Percentiles rank a stretch among this genome's conserved stretches.
Conservation (phyloP, 2,888 invertebrate species). For the Unio delphinus region DNA sequence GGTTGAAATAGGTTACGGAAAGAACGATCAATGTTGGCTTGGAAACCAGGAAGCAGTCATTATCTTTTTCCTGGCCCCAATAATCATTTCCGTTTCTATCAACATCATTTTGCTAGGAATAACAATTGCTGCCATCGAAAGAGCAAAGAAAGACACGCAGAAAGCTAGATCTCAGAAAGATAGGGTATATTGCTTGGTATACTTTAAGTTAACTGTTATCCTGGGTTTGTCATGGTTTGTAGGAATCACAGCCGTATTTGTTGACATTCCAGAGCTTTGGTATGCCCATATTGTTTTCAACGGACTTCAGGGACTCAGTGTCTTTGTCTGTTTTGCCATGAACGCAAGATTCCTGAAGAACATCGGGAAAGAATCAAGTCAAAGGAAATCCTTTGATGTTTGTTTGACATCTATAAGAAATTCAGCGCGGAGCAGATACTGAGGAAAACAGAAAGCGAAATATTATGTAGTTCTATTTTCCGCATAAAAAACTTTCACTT, state of each 20-base stretch:
- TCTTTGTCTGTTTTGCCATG: conserved; percentile 16
- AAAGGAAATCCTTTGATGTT: neutral
- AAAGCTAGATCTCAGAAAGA: conserved; percentile 1
- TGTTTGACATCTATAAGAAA: too few relatives aligned
- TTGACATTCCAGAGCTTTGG: conserved; percentile 10
- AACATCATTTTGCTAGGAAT: conserved; percentile 11
- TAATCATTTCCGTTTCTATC: conserved; percentile 6
- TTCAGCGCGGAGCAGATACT: too few relatives aligned
- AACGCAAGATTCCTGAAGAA: conserved; percentile 11
- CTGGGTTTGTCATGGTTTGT: conserved; percentile 21
- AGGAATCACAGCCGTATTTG: conserved; percentile 11
- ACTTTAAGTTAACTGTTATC: conserved; percentile 18
- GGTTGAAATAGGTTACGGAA: conserved; percentile 7
- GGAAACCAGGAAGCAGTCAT: conserved; percentile 9
- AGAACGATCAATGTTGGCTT: conserved; percentile 12
- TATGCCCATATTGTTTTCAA: conserved; percentile 16
- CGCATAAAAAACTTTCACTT: too few relatives aligned
- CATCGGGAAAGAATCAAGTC: neutral
- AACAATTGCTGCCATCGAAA: conserved; percentile 8
- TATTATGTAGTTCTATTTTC: too few relatives aligned
- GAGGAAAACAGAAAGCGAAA: too few relatives aligned
- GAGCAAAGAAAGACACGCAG: neutral
- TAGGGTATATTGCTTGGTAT: conserved; percentile 12
- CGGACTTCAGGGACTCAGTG: conserved; percentile 19
- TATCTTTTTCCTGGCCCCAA: conserved; percentile 12